phyloP scores from a whole-genome alignment of 64 coral and sea anemone genomes.

The Montipora capricornis region DNA sequence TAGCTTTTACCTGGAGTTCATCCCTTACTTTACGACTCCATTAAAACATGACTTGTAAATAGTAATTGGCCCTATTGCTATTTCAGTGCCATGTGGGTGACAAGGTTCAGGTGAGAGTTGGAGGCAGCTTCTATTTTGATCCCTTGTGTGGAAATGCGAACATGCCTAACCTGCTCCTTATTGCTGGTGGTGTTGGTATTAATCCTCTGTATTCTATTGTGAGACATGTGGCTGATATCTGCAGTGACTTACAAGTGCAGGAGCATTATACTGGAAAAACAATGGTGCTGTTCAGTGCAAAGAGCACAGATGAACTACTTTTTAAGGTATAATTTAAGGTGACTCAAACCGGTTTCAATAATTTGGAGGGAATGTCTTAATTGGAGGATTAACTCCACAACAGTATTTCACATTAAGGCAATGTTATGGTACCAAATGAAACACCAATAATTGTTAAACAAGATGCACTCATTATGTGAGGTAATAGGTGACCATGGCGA shows the following conservation, averaged over 20 bases:
- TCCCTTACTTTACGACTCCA: too few species aligned
- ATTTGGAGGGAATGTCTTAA: too few species aligned
- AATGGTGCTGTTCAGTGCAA: conserved; percentile 78
- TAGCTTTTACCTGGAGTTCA: too few species aligned
- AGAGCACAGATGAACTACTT: conserved; percentile 75
- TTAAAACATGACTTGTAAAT: not conserved
- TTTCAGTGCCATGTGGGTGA: conserved; percentile 75
- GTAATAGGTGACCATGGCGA: too few species aligned
- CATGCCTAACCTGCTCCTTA: conserved; percentile 64
- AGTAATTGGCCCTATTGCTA: not conserved
- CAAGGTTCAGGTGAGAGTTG: conserved; percentile 86
- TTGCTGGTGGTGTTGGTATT: conserved; percentile 92
- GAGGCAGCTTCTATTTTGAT: conserved; percentile 78
- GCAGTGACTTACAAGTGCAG: not conserved
- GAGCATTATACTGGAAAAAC: conserved; percentile 58
- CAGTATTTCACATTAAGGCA: too few species aligned
- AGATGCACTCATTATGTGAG: too few species aligned
- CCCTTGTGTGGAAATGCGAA: not conserved
- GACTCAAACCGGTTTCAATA: too few species aligned
- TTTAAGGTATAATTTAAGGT: conserved; percentile 65
- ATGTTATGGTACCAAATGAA: too few species aligned
- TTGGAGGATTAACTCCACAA: too few species aligned
- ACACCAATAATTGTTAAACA: too few species aligned
- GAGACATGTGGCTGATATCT: conserved; percentile 59
- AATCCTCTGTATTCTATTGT: conserved; percentile 89